Evolutionary conservation across 2,113 vertebrate species (phyloP).

Genomic region (Thunnus thynnus): DNA sequence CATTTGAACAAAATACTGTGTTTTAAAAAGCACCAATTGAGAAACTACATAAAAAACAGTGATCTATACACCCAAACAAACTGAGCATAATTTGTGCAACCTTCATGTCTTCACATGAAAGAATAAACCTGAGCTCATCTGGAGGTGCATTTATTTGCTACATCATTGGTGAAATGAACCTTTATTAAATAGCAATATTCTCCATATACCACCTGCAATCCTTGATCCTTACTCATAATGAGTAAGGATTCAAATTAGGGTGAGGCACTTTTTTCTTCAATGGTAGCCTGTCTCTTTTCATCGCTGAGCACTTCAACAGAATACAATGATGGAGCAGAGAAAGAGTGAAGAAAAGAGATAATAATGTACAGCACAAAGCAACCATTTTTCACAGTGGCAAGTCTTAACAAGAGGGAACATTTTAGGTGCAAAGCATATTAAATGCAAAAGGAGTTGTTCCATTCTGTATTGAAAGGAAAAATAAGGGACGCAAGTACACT

Average conservation of each 20-base stretch:
- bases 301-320: constrained; percentile 61
- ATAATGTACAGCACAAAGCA: constrained; percentile 46
- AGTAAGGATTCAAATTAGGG: constrained; percentile 73
- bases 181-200: constrained; percentile 78
- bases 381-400: constrained; percentile 20
- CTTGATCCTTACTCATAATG: constrained; percentile 60
- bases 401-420: constrained; percentile 49
- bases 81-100: constrained; percentile 28
- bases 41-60: constrained; percentile 12
- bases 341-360: constrained; percentile 28
- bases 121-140: constrained; percentile 56
- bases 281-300: constrained; percentile 66
- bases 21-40: neutral
- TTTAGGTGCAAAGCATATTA: constrained; percentile 39
- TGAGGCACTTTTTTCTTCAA: constrained; percentile 60
- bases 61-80: neutral
- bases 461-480: constrained; percentile 30
- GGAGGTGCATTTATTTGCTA: constrained; percentile 57
- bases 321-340: constrained; percentile 50
- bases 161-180: constrained; percentile 74
- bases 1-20: neutral
- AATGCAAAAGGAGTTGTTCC: constrained; percentile 9
- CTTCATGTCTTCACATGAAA: constrained; percentile 31
- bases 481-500: neutral
- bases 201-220: constrained; percentile 77